Evolutionary conservation across 1,140 invertebrate species (phyloP), one percentile per base, ranked within the genome.

Genomic region (Trissolcus basalis): DNA sequence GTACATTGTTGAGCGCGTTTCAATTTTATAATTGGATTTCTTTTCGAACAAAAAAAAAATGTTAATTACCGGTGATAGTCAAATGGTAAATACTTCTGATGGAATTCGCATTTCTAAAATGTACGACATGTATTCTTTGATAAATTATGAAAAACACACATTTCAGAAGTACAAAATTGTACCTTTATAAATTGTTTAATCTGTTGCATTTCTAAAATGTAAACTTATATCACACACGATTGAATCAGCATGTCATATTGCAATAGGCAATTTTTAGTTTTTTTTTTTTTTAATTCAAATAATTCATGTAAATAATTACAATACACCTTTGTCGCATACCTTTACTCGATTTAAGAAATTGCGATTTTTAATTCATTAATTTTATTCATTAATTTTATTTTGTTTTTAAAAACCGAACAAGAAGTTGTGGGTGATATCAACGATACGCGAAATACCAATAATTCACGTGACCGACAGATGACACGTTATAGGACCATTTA

Each of bases 1-100:
- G 47, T 64, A 71, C 41, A 51, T 64, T 72, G 41, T 58, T 51
- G 49, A 72, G 53, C 35, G 16, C 48, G 45, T 65, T 19, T 0
- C 14, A 44, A 10, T 56, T 65, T 65, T 9, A 55, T 35, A 61
- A 36, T 16, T 16, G 11, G 9, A 48, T 12, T 58, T 4, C n/a
- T 39, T 4, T 39, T 2, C 9, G 36, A 39, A 11, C 36, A n/a
- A 39, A 35, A 35, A 35, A 10, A 35, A 35, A 39, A 4, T 39
- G 36, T 39, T 2, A 39, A 39, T 11, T n/a, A 39, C 9, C 36
- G 9, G 9, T 39, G 10, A 6, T 39, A 9, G 2, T 39, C 36
- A n/a, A 39, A 4, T 11, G 9, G 9, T 39, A n/a, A 39, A 39
- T 39, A 27, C 19, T 3, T 3, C 9, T 39, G 1, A 39, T 39